Conservation (phyloP, 2,797 vertebrate genomes). For the Mycteria americana region DNA sequence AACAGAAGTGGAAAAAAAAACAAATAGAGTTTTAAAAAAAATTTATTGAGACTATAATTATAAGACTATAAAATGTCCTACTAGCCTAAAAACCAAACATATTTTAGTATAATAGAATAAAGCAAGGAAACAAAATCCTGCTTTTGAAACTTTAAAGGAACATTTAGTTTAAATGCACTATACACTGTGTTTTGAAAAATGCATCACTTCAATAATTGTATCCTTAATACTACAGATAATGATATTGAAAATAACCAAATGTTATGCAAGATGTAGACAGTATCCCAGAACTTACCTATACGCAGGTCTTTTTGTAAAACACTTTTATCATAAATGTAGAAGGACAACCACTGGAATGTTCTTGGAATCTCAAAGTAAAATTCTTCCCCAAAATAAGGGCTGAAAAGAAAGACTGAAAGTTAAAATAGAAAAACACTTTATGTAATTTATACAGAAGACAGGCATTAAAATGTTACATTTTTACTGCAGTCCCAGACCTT, state of each 20-base stretch:
- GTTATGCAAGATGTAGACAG: neutral
- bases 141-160: neutral
- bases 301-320: constrained; percentile 93
- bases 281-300: constrained; percentile 82
- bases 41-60: neutral
- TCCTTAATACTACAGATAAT: neutral
- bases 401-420: constrained; percentile 67
- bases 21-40: neutral
- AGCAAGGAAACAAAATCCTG: neutral
- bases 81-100: neutral
- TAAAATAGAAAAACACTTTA: neutral
- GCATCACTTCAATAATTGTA: neutral
- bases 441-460: neutral
- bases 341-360: constrained; percentile 97
- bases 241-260: neutral
- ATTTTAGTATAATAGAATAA: neutral
- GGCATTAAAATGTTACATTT: neutral
- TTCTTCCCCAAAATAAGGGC: constrained; percentile 97
- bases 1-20: neutral
- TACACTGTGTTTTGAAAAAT: neutral
- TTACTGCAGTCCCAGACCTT: neutral
- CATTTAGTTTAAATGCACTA: neutral
- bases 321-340: constrained; percentile 95
- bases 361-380: constrained; percentile 99
- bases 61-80: neutral